phyloP scores from a whole-genome alignment of 2,888 invertebrate species.

The Folsomia candida region DNA sequence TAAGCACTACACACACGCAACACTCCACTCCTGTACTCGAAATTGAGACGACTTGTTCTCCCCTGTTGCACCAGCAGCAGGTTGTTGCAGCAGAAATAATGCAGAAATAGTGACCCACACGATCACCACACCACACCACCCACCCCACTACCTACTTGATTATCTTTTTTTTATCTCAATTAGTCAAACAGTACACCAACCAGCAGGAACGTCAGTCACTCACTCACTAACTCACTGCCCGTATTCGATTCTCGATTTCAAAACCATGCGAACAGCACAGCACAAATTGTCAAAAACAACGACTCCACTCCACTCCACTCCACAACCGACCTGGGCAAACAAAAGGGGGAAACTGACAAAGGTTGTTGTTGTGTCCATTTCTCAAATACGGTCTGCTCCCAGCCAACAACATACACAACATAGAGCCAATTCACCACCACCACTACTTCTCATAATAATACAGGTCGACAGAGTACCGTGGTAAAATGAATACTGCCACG shows the following conservation, averaged over 20 bases:
- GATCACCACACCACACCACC: slow-evolving; percentile 12
- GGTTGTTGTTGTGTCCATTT: neutral
- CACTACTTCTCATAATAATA: neutral
- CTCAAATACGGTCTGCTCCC: no score
- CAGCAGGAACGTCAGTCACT: neutral
- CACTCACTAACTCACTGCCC: neutral
- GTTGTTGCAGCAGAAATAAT: neutral
- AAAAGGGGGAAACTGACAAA: neutral
- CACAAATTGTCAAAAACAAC: no score
- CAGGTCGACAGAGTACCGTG: no score
- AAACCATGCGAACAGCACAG: no score
- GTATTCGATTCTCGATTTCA: neutral
- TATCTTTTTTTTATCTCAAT: neutral
- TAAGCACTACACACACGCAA: no score
- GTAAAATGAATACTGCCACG: no score
- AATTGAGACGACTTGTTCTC: no score
- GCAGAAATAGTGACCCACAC: neutral
- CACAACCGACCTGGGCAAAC: neutral
- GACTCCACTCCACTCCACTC: neutral
- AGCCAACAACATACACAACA: neutral
- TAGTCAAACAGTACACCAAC: neutral
- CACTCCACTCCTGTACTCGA: no score
- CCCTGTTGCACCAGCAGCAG: no score
- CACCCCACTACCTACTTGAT: no score
- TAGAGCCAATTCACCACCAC: neutral